Percentiles rank a stretch among this genome's conserved stretches.
phyloP scores from a whole-genome alignment of 2,888 invertebrate species.

The Chouioia cunea region DNA sequence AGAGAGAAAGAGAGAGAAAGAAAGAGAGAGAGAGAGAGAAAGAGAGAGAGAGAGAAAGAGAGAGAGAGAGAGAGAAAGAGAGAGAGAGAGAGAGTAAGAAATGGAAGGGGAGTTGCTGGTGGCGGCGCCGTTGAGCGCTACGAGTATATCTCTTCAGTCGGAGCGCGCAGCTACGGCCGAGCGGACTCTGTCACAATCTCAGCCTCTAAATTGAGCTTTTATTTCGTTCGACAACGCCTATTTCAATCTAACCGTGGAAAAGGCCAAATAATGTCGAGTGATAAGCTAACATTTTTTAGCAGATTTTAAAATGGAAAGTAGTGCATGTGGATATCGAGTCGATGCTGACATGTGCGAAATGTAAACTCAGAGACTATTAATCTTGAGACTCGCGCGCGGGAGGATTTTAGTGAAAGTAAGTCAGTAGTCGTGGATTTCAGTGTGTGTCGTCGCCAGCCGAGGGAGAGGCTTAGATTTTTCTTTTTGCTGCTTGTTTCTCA shows the following conservation, averaged over 20 bases:
- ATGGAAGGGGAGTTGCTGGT: conserved; percentile 7
- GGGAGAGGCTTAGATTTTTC: too few species aligned
- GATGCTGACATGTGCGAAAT: conserved; percentile 18
- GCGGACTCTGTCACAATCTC: conserved; percentile 51
- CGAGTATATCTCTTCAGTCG: conserved; percentile 61
- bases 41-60: not conserved
- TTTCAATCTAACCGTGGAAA: too few species aligned
- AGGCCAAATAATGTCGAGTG: too few species aligned
- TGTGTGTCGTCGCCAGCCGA: conserved; percentile 1
- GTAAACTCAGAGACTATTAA: conserved; percentile 23
- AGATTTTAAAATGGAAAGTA: too few species aligned
- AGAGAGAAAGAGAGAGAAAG: not conserved
- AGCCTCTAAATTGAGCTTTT: not conserved
- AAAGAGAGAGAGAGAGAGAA: not conserved
- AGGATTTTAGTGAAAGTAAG: conserved; percentile 42
- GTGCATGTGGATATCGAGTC: not conserved
- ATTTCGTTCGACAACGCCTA: too few species aligned
- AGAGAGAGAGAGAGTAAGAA: not conserved
- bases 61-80: not conserved
- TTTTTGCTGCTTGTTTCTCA: too few species aligned
- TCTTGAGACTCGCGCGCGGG: conserved; percentile 15
- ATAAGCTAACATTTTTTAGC: too few species aligned
- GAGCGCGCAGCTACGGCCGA: conserved; percentile 62
- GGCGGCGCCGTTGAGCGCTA: conserved; percentile 42
- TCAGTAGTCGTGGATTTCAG: conserved; percentile 22